Evolutionary conservation across 2,888 invertebrate genomes (phyloP).

Genomic region (Mesochorus sp.): DNA sequence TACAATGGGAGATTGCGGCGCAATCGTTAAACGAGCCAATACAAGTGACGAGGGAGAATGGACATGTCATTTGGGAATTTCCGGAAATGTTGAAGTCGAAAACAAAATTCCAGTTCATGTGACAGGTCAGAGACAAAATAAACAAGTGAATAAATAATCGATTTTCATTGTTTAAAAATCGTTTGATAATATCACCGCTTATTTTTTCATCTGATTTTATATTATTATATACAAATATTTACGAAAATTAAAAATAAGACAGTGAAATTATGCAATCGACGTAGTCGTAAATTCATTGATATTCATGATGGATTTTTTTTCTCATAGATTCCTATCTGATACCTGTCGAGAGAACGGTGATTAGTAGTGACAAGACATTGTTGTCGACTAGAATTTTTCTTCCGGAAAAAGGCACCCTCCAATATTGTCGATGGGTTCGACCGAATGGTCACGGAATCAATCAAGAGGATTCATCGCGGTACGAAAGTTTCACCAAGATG

Average conservation of each 20-base stretch:
- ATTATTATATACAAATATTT: background rate
- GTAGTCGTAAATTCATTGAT: background rate
- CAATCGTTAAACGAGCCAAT: conserved; percentile 65
- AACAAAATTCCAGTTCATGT: conserved; percentile 69
- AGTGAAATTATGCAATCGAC: too few relatives aligned
- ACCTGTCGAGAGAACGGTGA: conserved; percentile 2
- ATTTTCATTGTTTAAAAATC: background rate
- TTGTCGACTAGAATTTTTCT: conserved; percentile 71
- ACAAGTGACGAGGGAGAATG: conserved; percentile 71
- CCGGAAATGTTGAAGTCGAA: conserved; percentile 67
- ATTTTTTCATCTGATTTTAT: background rate
- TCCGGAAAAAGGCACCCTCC: conserved; percentile 66
- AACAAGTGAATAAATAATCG: conserved; percentile 14
- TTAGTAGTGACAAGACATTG: conserved; percentile 28
- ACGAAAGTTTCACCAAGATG: conserved; percentile 46
- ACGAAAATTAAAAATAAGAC: too few relatives aligned
- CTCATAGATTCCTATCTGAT: conserved; percentile 53
- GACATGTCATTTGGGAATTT: conserved; percentile 74
- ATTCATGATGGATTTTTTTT: conserved; percentile 18
- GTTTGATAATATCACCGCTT: background rate
- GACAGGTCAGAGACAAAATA: conserved; percentile 70
- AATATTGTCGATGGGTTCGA: conserved; percentile 77
- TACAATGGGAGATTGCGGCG: conserved; percentile 74
- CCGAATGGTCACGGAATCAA: conserved; percentile 75
- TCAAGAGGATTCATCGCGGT: conserved; percentile 34